These are phyloP conservation scores for Phrynocephalus guinanensis DNA, from an alignment of 2,797 vertebrate species.

Conservation along the genomic window DNA sequence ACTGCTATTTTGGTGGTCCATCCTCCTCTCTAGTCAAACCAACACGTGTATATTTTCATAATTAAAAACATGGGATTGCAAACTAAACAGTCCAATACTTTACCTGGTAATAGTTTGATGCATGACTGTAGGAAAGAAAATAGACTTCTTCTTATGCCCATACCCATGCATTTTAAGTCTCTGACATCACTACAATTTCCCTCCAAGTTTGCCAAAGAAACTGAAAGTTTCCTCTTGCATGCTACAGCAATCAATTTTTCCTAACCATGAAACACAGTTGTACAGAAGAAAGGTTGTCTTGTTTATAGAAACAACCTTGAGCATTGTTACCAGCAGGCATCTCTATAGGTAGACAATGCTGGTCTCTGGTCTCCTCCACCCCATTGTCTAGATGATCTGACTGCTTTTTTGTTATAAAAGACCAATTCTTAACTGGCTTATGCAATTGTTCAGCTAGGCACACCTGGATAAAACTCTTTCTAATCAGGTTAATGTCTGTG, in stretches of 20 bases:
- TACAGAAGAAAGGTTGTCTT: conserved; percentile 66
- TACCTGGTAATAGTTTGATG: not conserved
- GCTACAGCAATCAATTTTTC: conserved; percentile 58
- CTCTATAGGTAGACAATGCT: conserved; percentile 46
- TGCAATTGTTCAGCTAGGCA: not conserved
- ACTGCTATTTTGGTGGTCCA: too few species aligned
- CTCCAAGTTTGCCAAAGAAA: conserved; percentile 24
- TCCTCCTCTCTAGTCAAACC: too few species aligned
- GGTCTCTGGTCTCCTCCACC: not conserved
- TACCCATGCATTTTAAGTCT: conserved; percentile 37
- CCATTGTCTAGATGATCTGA: conserved; percentile 32
- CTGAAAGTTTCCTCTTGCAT: conserved; percentile 65
- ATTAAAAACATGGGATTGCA: too few species aligned
- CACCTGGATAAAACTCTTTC: conserved; percentile 10
- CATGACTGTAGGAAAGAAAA: conserved; percentile 23
- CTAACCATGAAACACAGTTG: conserved; percentile 53
- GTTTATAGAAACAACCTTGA: conserved; percentile 76
- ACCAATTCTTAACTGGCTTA: conserved; percentile 43
- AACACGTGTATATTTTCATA: too few species aligned
- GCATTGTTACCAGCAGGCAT: conserved; percentile 49
- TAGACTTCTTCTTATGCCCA: not conserved
- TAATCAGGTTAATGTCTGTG: not conserved
- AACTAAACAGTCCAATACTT: not conserved
- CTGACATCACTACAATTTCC: conserved; percentile 44
- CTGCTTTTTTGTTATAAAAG: not conserved